Percentiles rank a stretch among this genome's conserved stretches.
phyloP scores from a whole-genome alignment of 2,888 invertebrate genomes.

The Geotrupes spiniger region DNA sequence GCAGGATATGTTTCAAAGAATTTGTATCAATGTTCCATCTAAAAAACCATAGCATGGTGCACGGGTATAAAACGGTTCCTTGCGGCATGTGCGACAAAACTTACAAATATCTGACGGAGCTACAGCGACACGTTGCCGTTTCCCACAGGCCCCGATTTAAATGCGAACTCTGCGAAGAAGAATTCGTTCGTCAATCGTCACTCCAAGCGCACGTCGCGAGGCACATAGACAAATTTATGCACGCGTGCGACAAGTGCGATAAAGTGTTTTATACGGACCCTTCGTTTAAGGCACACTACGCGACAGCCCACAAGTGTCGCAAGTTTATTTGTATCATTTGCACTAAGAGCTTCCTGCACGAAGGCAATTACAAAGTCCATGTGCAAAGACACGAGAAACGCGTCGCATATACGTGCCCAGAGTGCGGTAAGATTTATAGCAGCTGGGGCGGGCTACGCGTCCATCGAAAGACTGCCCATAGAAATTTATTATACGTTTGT shows the following conservation, averaged over 20 bases:
- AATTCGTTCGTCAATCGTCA: neutral
- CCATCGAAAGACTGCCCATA: neutral
- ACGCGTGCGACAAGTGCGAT: neutral
- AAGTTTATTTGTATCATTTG: conserved; percentile 5
- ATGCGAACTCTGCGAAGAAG: too few relatives aligned
- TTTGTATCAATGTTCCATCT: neutral
- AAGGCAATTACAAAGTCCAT: neutral
- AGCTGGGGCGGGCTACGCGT: conserved; percentile 65
- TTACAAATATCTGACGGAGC: too few relatives aligned
- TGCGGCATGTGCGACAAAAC: conserved; percentile 34
- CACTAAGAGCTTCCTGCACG: neutral
- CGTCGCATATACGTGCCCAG: conserved; percentile 13
- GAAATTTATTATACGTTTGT: conserved; percentile 52
- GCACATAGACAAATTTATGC: too few relatives aligned
- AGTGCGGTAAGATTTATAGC: conserved; percentile 37
- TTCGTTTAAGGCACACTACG: neutral
- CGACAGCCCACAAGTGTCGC: neutral
- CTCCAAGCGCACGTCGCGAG: neutral
- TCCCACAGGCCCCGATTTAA: too few relatives aligned
- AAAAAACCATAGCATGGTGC: conserved; percentile 30
- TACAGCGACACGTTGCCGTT: too few relatives aligned
- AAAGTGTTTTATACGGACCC: neutral
- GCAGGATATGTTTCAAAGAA: too few relatives aligned
- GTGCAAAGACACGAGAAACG: neutral
- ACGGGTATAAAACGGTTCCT: conserved; percentile 27